A percentile compares a stretch with the other conserved stretches of the same genome.
Evolutionary conservation across 64 coral and sea anemone genomes (phyloP).

Genomic region (Acropora tenuis): DNA sequence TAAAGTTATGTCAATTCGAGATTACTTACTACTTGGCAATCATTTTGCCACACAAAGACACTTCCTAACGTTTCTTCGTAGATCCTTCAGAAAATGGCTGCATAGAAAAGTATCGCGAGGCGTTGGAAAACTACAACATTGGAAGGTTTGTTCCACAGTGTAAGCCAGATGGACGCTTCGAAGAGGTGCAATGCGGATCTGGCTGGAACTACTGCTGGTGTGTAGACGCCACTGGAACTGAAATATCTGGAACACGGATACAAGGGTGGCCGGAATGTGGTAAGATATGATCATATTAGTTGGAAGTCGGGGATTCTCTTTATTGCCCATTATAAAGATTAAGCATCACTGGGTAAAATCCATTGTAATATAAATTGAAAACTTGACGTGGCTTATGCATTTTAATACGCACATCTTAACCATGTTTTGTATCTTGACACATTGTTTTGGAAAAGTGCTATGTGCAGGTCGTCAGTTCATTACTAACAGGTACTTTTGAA

Average conservation of each 20-base stretch:
- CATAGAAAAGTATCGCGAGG: conserved; percentile 52
- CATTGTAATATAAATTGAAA: too few species aligned
- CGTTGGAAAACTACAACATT: conserved; percentile 59
- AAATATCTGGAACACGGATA: conserved; percentile 52
- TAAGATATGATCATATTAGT: conserved; percentile 7
- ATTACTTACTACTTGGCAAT: not conserved
- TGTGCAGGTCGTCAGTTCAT: too few species aligned
- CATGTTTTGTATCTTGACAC: too few species aligned
- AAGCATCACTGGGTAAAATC: too few species aligned
- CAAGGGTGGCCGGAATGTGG: conserved; percentile 64
- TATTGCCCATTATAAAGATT: too few species aligned
- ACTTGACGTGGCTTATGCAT: too few species aligned
- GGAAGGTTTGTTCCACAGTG: conserved; percentile 58
- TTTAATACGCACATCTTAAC: too few species aligned
- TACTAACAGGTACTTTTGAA: too few species aligned
- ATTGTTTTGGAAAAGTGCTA: too few species aligned
- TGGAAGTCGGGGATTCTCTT: too few species aligned
- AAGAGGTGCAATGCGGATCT: conserved; percentile 68
- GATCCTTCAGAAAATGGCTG: conserved; percentile 27
- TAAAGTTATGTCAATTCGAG: too few species aligned
- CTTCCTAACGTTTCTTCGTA: not conserved
- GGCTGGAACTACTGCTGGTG: conserved; percentile 66
- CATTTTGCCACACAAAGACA: not conserved
- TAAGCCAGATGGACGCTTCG: conserved; percentile 68
- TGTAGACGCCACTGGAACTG: conserved; percentile 55